Evolutionary conservation across 2,113 vertebrate species (phyloP), one percentile per base, ranked within the genome.

Genomic region (Oxyruncus cristatus): DNA sequence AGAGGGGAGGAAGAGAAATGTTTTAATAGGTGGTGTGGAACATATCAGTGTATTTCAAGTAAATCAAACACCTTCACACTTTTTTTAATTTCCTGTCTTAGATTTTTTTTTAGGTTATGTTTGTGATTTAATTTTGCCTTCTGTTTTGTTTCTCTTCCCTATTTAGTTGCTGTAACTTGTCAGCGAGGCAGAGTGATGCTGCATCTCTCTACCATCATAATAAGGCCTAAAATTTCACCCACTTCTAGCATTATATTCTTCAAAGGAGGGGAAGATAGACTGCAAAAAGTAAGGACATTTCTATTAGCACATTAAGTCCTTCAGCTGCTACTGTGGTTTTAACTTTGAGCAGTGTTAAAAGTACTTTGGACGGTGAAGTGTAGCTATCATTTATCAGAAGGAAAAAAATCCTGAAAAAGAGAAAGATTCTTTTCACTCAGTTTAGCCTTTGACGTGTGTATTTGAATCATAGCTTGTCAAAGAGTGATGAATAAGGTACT

Each of bases 131-230:
- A 78, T 92, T 91, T 88, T 92, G 32, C 13, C 35, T 73, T 92
- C 83, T 81, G 14, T 84, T 92, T 66, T 81, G 27, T 95, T 97
- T 92, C 82, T 78, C 28, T 93, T 96, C 73, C 70, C 30, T 85
- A 27, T 92, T 85, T 79, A 15, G 11, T 21, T 87, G 19, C 22
- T 75, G 44, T 59, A 49, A 58, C 14, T 79, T 63, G 28, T 75
- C 14, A 91, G 37, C 5, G 19, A 58, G 52, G 3, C 27, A n/a
- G 27, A 71, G 49, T 47, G 58, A 59, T 68, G 58, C 4, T 82
- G 19, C 50, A 79, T 6, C 23, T 73, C 24, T 32, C 26, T 76
- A 22, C n/a, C 22, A 20, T n/a, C 70, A 88, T 30, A 81, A 53
- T 28, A 79, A 71, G 21, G 33, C 18, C 58, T 58, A 67, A 71